phyloP scores from a whole-genome alignment of 23 tunicate genomes.

The Aplidium turbinatum region DNA sequence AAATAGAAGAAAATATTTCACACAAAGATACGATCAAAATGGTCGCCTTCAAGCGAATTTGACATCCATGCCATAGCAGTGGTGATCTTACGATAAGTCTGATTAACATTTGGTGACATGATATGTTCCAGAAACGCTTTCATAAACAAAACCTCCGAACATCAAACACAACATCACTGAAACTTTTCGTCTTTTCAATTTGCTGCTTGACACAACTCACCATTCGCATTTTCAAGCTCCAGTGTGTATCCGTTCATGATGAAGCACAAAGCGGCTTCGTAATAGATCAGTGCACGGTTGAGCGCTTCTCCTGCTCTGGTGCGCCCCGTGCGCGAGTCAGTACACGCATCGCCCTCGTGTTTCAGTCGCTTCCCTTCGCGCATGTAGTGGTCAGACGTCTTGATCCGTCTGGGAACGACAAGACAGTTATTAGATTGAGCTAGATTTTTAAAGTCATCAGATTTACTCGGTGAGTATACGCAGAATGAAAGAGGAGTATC shows the following conservation, averaged over 20 bases:
- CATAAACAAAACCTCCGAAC: too few relatives aligned
- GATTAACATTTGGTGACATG: too few relatives aligned
- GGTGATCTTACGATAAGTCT: too few relatives aligned
- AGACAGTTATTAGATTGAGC: background rate
- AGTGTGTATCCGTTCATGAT: constrained; percentile 78
- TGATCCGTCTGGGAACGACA: constrained; percentile 45
- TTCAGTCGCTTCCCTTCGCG: constrained; percentile 64
- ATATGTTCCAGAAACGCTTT: too few relatives aligned
- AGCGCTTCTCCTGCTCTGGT: constrained; percentile 63
- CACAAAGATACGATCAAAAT: too few relatives aligned
- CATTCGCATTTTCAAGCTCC: constrained; percentile 62
- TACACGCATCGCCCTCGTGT: constrained; percentile 74
- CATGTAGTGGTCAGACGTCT: constrained; percentile 70
- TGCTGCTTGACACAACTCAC: constrained; percentile 22
- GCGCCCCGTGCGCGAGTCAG: constrained; percentile 51
- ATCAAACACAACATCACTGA: too few relatives aligned
- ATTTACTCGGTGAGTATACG: background rate
- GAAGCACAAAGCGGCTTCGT: constrained; percentile 74
- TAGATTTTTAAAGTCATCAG: background rate
- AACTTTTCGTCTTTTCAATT: background rate
- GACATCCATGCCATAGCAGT: too few relatives aligned
- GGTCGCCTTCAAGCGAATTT: too few relatives aligned
- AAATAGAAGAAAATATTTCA: too few relatives aligned
- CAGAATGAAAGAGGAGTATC: too few relatives aligned
- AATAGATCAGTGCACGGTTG: constrained; percentile 70